These are phyloP conservation scores for Cepaea nemoralis DNA, from an alignment of 1,140 invertebrate species.

Conservation along the genomic window DNA sequence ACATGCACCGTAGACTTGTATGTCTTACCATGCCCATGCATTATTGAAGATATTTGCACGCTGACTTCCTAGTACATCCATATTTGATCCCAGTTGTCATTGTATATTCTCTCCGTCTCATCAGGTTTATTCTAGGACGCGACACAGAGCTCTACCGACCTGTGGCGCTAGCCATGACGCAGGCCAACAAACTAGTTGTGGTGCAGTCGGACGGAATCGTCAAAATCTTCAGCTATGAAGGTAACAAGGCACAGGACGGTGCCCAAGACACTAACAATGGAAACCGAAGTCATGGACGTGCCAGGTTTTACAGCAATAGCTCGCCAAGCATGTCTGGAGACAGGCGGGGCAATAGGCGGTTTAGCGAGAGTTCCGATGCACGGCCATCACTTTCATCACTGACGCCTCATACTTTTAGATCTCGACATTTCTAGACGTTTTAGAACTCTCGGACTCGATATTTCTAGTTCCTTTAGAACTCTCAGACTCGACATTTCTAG, in stretches of 20 bases:
- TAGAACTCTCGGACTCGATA: too few relatives aligned
- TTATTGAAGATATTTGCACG: too few relatives aligned
- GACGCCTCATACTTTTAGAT: neutral
- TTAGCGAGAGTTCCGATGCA: neutral
- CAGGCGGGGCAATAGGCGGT: neutral
- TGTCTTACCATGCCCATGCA: too few relatives aligned
- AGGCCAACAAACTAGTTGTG: conserved; percentile 58
- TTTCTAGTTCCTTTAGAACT: too few relatives aligned
- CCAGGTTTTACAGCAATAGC: neutral
- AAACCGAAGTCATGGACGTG: neutral
- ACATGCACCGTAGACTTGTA: too few relatives aligned
- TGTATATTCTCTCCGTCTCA: too few relatives aligned
- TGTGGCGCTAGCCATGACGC: conserved; percentile 59
- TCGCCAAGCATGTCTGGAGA: neutral
- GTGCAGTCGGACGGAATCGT: conserved; percentile 67
- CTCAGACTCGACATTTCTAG: too few relatives aligned
- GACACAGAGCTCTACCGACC: conserved; percentile 59
- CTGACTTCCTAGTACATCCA: too few relatives aligned
- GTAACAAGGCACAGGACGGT: neutral
- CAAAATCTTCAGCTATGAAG: conserved; percentile 61
- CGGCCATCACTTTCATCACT: neutral
- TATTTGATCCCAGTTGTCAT: too few relatives aligned
- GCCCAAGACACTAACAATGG: neutral
- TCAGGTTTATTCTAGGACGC: conserved; percentile 54
- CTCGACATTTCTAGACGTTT: conserved; percentile 12